Percentiles rank a stretch among this genome's conserved stretches.
Conservation (phyloP, 2,113 vertebrate species). For the Sula dactylatra region DNA sequence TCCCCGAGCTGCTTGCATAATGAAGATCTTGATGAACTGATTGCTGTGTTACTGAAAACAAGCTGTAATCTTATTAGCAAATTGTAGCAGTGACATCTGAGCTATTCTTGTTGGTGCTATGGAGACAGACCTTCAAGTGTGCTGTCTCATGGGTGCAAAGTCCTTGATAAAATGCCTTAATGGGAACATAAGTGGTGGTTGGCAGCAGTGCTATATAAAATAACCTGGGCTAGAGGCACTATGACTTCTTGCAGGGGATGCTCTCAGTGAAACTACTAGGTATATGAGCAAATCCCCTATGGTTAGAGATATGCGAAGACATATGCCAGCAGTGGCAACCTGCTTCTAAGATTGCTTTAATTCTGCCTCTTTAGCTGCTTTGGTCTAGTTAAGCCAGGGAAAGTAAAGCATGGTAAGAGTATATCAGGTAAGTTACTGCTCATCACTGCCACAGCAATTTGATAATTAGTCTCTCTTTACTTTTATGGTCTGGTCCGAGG, state of each 20-base stretch:
- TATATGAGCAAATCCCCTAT: not conserved
- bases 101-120: not conserved
- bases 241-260: not conserved
- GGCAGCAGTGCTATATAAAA: not conserved
- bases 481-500: not conserved
- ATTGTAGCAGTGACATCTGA: not conserved
- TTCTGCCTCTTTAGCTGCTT: not conserved
- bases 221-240: not conserved
- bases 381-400: not conserved
- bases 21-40: constrained; percentile 39
- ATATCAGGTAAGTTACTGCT: not conserved
- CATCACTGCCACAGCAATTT: not conserved
- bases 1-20: constrained; percentile 51
- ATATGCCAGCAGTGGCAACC: not conserved
- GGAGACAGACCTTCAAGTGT: not conserved
- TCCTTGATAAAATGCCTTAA: not conserved
- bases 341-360: not conserved
- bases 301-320: not conserved
- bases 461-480: not conserved
- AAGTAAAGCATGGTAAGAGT: not conserved
- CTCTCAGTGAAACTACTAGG: rapidly evolving
- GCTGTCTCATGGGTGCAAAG: not conserved
- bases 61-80: constrained; percentile 47
- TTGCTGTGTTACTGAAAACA: constrained; percentile 47
- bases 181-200: not conserved